Percentiles rank a stretch among this genome's conserved stretches.
Evolutionary conservation across 1,140 invertebrate species (phyloP).

Genomic region (Drosophila saltans): DNA sequence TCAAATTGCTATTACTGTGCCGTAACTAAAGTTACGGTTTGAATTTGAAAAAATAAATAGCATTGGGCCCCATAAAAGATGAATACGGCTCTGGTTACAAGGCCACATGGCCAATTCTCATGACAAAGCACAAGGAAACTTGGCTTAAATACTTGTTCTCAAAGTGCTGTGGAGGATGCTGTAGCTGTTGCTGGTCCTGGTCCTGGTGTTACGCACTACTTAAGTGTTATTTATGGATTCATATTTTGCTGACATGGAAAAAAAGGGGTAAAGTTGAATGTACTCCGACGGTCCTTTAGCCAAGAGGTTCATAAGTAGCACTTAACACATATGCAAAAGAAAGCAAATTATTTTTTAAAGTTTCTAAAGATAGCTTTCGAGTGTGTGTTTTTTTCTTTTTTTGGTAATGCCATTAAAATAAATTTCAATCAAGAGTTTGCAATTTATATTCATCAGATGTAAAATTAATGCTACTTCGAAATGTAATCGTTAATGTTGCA

Average conservation of each 20-base stretch:
- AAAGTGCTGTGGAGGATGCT: neutral
- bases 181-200: neutral
- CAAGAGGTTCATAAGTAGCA: slow-evolving; percentile 38
- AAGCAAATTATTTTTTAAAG: neutral
- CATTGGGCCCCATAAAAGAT: too few species aligned
- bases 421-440: slow-evolving; percentile 30
- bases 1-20: too few species aligned
- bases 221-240: slow-evolving; percentile 56
- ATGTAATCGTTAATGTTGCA: slow-evolving; percentile 40
- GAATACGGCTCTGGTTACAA: neutral
- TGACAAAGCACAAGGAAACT: neutral
- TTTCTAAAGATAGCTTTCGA: neutral
- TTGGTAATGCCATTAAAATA: slow-evolving; percentile 3
- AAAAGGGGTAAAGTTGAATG: slow-evolving; percentile 56
- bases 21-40: too few species aligned
- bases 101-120: too few species aligned
- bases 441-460: slow-evolving; percentile 39
- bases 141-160: neutral
- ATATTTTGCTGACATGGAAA: slow-evolving; percentile 28
- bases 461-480: slow-evolving; percentile 11
- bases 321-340: slow-evolving; percentile 21
- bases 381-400: too few species aligned
- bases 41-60: too few species aligned
- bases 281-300: slow-evolving; percentile 34
- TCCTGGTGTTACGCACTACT: slow-evolving; percentile 25